Conservation (phyloP, 2,113 vertebrate species). For the Gymnarchus niloticus region DNA sequence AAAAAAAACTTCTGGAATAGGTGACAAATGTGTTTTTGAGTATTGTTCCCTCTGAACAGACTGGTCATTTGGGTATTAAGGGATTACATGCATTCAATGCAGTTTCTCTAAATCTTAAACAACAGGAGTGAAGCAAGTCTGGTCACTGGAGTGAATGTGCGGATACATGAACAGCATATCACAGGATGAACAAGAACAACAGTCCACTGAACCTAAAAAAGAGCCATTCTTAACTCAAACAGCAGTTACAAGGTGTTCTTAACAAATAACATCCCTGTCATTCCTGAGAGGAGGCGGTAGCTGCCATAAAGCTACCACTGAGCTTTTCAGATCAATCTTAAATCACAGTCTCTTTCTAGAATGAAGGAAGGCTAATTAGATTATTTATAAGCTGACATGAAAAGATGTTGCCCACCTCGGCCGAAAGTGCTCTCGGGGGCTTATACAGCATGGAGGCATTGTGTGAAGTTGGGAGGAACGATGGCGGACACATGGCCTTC, state of each 20-base stretch:
- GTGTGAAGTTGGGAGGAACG: slow-evolving; percentile 14
- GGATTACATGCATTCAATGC: neutral
- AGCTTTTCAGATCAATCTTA: slow-evolving; percentile 19
- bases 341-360: slow-evolving; percentile 18
- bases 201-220: neutral
- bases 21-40: neutral
- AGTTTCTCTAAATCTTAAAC: neutral
- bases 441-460: slow-evolving; percentile 13
- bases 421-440: slow-evolving; percentile 11
- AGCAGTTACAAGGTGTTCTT: slow-evolving; percentile 20
- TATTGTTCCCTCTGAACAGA: neutral
- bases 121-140: neutral
- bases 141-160: too few species aligned
- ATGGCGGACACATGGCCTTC: neutral
- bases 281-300: slow-evolving; percentile 20
- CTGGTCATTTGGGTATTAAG: neutral
- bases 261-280: slow-evolving; percentile 16
- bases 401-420: neutral
- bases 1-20: neutral
- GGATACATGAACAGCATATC: too few species aligned
- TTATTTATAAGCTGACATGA: slow-evolving; percentile 24
- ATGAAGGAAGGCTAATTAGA: slow-evolving; percentile 27
- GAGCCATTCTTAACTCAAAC: neutral
- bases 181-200: neutral
- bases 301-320: slow-evolving; percentile 14